Conservation (phyloP, 2,113 vertebrate genomes). For the Oplegnathus fasciatus region DNA sequence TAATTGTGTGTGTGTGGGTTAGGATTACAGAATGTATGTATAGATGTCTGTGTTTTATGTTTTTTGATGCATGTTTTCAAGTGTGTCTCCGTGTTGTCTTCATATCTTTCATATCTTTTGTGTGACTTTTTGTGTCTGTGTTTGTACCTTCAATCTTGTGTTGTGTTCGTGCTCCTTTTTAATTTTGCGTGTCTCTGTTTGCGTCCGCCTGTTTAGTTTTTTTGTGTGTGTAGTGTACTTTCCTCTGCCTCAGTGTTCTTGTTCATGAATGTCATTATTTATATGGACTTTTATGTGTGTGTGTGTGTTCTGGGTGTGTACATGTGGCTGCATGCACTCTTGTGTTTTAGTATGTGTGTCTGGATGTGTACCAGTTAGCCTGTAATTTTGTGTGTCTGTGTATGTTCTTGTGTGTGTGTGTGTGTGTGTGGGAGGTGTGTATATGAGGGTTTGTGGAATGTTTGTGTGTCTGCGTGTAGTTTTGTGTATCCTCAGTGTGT, state of each 20-base stretch:
- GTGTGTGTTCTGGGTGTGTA: conserved; percentile 41
- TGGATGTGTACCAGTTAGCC: background rate
- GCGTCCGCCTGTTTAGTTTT: background rate
- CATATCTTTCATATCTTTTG: background rate
- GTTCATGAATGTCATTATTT: conserved; percentile 22
- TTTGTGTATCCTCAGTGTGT: conserved; percentile 30
- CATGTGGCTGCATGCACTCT: conserved; percentile 7
- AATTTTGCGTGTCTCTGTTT: background rate
- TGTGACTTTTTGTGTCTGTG: background rate
- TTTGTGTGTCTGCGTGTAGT: conserved; percentile 26
- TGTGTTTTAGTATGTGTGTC: conserved; percentile 6
- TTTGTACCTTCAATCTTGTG: background rate
- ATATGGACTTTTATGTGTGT: conserved; percentile 21
- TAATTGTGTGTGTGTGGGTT: background rate
- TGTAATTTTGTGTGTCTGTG: conserved; percentile 51
- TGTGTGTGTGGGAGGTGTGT: conserved; percentile 36
- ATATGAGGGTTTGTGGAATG: conserved; percentile 44
- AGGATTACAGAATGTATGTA: no score
- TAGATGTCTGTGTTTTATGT: background rate
- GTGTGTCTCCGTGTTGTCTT: background rate
- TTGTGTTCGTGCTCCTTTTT: background rate
- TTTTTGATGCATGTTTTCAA: background rate
- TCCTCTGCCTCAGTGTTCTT: background rate
- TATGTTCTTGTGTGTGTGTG: background rate
- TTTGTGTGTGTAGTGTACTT: background rate